Evolutionary conservation across 2,797 vertebrate species (phyloP).

Genomic region (Pangasius larnaudii): DNA sequence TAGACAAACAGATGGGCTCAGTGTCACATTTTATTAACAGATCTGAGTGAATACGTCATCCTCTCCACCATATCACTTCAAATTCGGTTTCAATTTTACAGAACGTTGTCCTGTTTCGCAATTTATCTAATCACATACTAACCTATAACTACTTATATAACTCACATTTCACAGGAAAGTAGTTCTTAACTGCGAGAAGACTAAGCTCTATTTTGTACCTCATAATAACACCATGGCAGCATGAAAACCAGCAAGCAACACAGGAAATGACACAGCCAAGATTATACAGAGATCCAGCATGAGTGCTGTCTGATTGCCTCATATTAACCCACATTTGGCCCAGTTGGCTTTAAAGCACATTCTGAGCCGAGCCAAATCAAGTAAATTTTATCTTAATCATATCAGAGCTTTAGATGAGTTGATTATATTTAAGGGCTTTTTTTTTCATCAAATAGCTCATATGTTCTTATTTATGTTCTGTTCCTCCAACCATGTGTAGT

Average conservation of each 20-base stretch:
- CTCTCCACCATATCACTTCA: slow-evolving; percentile 53
- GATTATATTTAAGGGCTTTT: slow-evolving; percentile 5
- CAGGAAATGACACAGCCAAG: slow-evolving; percentile 21
- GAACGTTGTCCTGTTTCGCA: slow-evolving; percentile 32
- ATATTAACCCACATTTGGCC: slow-evolving; percentile 17
- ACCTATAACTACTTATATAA: background rate
- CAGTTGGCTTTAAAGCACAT: slow-evolving; percentile 5
- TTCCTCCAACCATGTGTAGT: background rate
- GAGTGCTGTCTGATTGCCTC: slow-evolving; percentile 32
- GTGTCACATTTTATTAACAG: slow-evolving; percentile 62
- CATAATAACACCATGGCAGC: background rate
- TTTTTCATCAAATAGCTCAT: slow-evolving; percentile 6
- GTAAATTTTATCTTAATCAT: slow-evolving; percentile 27
- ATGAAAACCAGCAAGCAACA: slow-evolving; percentile 6
- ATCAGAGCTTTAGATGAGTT: slow-evolving; percentile 14
- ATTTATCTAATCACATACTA: slow-evolving; percentile 56
- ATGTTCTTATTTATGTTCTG: slow-evolving; percentile 23
- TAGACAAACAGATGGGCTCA: slow-evolving; percentile 57
- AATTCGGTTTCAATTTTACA: background rate
- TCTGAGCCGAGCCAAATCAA: slow-evolving; percentile 18
- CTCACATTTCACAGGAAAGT: slow-evolving; percentile 26
- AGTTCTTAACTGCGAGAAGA: slow-evolving; percentile 1
- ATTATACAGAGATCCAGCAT: slow-evolving; percentile 21
- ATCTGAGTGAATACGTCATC: slow-evolving; percentile 66
- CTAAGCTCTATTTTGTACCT: background rate